Evolutionary conservation across 2,888 invertebrate species (phyloP).

Genomic region (Polydrusus tereticollis): DNA sequence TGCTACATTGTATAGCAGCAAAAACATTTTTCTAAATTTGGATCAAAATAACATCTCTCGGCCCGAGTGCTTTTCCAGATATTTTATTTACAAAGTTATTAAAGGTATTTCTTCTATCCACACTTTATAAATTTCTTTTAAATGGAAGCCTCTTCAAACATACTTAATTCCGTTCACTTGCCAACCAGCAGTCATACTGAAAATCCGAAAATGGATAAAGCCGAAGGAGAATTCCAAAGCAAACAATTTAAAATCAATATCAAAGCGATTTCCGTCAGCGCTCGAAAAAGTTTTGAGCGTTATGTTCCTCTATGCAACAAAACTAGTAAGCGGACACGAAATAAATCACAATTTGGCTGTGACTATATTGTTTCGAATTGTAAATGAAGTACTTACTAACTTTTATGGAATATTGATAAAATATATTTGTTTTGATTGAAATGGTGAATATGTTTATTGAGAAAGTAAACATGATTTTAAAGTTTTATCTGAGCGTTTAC

Average conservation of each 20-base stretch:
- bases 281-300: not conserved
- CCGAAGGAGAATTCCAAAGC: not conserved
- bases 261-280: not conserved
- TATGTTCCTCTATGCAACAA: not conserved
- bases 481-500: no score
- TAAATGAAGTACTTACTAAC: no score
- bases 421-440: no score
- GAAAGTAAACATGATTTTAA: no score
- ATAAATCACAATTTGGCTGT: not conserved
- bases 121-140: not conserved
- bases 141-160: not conserved
- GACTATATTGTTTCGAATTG: not conserved
- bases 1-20: no score
- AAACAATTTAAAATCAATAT: constrained; percentile 20
- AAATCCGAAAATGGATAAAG: not conserved
- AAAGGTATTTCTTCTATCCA: not conserved
- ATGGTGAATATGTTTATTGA: no score
- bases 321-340: not conserved
- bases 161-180: not conserved
- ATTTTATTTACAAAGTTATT: not conserved
- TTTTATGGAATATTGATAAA: no score
- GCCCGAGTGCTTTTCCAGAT: no score
- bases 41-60: no score
- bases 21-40: no score
- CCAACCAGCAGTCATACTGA: not conserved